These are phyloP conservation scores for Nothocercus julius DNA, from an alignment of 2,113 vertebrate species.

Conservation along the genomic window DNA sequence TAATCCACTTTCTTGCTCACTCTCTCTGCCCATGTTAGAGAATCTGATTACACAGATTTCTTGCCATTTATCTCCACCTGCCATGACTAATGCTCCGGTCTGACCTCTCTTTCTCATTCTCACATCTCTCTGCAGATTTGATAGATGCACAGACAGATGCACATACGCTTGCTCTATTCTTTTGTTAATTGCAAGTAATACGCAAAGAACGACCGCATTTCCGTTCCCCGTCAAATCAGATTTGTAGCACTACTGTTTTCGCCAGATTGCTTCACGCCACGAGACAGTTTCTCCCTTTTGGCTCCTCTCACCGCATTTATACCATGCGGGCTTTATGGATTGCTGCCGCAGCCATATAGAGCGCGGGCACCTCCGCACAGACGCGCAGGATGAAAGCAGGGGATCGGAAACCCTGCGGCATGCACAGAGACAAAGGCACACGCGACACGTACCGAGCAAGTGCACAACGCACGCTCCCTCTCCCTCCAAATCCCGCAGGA, in stretches of 20 bases:
- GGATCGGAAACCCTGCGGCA: background rate
- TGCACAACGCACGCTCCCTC: background rate
- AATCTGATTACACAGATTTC: constrained; percentile 53
- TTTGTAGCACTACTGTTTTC: background rate
- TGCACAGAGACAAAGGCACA: constrained; percentile 59
- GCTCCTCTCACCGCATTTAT: background rate
- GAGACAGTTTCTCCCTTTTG: background rate
- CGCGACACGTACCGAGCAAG: background rate
- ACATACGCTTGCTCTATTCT: background rate
- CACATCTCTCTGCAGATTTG: background rate
- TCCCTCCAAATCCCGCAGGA: constrained; percentile 3
- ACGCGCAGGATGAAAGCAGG: background rate
- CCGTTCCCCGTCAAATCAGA: background rate
- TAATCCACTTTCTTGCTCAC: background rate
- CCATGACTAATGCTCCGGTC: constrained; percentile 4
- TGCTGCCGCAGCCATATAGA: background rate
- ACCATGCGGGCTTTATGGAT: background rate
- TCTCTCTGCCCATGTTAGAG: constrained; percentile 26
- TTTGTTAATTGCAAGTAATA: background rate
- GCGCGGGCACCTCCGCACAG: background rate
- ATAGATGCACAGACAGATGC: background rate
- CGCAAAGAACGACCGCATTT: background rate
- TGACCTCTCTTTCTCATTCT: constrained; percentile 17
- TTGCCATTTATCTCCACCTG: constrained; percentile 52
- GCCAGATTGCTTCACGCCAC: background rate